A percentile compares a stretch with the other conserved stretches of the same genome.
Conservation (phyloP, 2,113 vertebrate species). For the Beaufortia kweichowensis region DNA sequence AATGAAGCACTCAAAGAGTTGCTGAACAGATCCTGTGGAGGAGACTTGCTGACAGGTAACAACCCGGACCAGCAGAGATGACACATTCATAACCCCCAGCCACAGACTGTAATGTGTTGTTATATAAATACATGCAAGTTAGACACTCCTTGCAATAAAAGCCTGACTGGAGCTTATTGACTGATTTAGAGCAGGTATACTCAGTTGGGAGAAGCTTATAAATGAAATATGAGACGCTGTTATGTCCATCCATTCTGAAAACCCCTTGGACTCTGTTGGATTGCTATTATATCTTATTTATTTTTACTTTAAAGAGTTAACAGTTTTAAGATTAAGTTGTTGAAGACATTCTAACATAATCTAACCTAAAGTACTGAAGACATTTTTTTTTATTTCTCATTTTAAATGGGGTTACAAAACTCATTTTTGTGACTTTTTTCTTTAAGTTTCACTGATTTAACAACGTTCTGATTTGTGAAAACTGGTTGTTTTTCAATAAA, state of each 20-base stretch:
- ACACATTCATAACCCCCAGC: slow-evolving; percentile 20
- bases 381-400: too few relatives aligned
- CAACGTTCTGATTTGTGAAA: too few relatives aligned
- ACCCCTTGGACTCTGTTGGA: too few relatives aligned
- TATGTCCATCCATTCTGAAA: too few relatives aligned
- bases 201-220: background rate
- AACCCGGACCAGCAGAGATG: slow-evolving; percentile 44
- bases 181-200: slow-evolving; percentile 6
- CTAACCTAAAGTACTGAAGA: too few relatives aligned
- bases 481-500: background rate
- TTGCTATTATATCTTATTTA: too few relatives aligned
- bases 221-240: background rate
- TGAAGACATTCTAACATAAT: background rate
- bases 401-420: background rate
- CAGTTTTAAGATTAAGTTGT: too few relatives aligned
- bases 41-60: slow-evolving; percentile 65
- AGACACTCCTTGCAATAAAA: background rate
- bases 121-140: background rate
- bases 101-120: background rate
- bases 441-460: background rate
- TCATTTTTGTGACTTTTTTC: background rate
- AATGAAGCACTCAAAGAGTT: slow-evolving; percentile 76
- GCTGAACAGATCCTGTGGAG: slow-evolving; percentile 69
- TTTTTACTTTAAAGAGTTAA: too few relatives aligned
- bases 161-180: too few relatives aligned